A percentile compares a stretch with the other conserved stretches of the same genome.
Evolutionary conservation across 1,140 invertebrate species (phyloP).

Genomic region (Mya arenaria): DNA sequence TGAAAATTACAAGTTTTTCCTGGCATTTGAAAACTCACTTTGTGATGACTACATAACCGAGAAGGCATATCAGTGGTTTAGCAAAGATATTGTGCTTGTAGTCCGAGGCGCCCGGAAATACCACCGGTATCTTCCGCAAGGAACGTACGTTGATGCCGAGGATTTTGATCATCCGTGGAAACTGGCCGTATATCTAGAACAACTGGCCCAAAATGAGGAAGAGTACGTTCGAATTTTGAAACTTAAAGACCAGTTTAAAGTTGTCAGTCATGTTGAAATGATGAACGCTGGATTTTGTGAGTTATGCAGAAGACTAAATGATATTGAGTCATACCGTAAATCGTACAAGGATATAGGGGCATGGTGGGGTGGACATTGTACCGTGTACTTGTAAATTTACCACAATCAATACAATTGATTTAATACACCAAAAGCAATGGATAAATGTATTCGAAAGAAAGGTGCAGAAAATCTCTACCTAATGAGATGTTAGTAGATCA

Average conservation of each 20-base stretch:
- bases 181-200: not conserved
- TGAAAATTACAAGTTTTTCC: constrained; percentile 69
- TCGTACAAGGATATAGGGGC: not conserved
- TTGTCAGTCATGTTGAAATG: not conserved
- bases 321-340: not conserved
- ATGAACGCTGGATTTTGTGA: not conserved
- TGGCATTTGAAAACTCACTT: constrained; percentile 90
- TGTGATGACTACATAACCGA: constrained; percentile 98
- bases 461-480: too few relatives aligned
- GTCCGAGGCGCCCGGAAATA: constrained; percentile 26
- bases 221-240: not conserved
- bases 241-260: constrained; percentile 25
- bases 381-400: too few relatives aligned
- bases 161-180: constrained; percentile 11
- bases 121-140: not conserved
- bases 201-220: not conserved
- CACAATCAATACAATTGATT: too few relatives aligned
- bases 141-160: constrained; percentile 16
- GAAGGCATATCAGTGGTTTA: constrained; percentile 88
- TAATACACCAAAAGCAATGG: too few relatives aligned
- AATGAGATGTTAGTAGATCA: too few relatives aligned
- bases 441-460: too few relatives aligned
- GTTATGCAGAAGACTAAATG: constrained; percentile 18
- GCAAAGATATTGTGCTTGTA: constrained; percentile 3
- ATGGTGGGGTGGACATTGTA: constrained; percentile 4